Percentiles rank a stretch among this genome's conserved stretches.
phyloP scores from a whole-genome alignment of 1,140 invertebrate genomes.

The Sitophilus oryzae region DNA sequence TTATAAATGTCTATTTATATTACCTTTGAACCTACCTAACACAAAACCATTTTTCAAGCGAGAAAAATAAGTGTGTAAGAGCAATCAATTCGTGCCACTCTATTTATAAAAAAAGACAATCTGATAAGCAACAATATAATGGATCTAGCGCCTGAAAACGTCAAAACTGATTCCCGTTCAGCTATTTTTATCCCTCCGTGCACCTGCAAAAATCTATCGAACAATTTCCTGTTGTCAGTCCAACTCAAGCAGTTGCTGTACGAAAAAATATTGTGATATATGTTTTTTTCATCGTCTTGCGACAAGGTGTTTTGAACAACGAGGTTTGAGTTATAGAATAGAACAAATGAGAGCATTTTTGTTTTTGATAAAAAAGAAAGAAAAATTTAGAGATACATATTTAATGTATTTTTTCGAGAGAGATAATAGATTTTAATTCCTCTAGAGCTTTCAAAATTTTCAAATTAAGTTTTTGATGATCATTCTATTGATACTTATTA shows the following conservation, averaged over 20 bases:
- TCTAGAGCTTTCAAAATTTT: too few species aligned
- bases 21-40: too few species aligned
- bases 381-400: too few species aligned
- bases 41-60: too few species aligned
- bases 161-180: background rate
- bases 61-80: too few species aligned
- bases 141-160: background rate
- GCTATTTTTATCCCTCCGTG: background rate
- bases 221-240: conserved; percentile 7
- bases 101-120: background rate
- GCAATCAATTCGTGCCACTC: too few species aligned
- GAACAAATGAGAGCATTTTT: background rate
- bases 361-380: too few species aligned
- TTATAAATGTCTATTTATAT: too few species aligned
- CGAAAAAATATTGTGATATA: background rate
- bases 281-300: background rate
- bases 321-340: background rate
- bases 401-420: too few species aligned
- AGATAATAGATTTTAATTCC: too few species aligned
- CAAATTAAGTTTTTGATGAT: too few species aligned
- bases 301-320: background rate
- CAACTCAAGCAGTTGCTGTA: background rate
- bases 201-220: background rate
- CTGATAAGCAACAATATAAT: background rate
- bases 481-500: too few species aligned